Evolutionary conservation across 2,888 invertebrate genomes (phyloP), one percentile per base, ranked within the genome.

Genomic region (Hedychridium roseum): DNA sequence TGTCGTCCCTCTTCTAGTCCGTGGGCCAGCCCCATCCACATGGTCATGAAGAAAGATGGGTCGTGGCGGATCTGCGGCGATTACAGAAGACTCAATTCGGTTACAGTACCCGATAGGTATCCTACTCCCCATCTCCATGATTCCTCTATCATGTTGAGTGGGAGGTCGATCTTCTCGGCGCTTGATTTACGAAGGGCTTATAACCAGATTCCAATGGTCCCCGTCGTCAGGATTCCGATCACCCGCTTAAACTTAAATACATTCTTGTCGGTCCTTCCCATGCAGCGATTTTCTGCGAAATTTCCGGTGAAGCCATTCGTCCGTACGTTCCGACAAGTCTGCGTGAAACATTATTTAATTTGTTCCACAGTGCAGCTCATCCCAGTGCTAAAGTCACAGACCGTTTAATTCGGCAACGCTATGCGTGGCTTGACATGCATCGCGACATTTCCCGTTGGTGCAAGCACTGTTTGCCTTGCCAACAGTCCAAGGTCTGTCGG

Each of bases 1-100:
- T 74, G 73, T 23, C 60, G 78, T 3, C 78, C 74, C 0, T 79
- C 77, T 0, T 72, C 66, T 9, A 75, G 76, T 18, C 46, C 60
- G 1, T 80, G 76, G 76, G 60, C 77, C 20, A 44, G 57, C 21
- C 79, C 76, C 2, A 48, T 80, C 0, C 73, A 70, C 43, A 38
- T 70, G 36, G 67, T 58, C 6, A 39, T 36, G 9, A 76, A 68
- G 36, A 57, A 53, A 12, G 18, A 34, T 16, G 68, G 59, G 2
- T 43, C 48, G 0, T 54, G 65, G 56, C 37, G 63, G 20, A 46
- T 53, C 1, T 69, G 68, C 37, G 68, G 66, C 1, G 70, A 74
- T 32, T 72, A 66, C 26, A 26, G 72, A 2, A 6, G 21, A 12
- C 43, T 71, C 0, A 74, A 74, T 40, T 48, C 47, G 2, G 30